Base-by-base conservation (phyloP, 1,140 invertebrate species). In the Drosophila mojavensis region DNA sequence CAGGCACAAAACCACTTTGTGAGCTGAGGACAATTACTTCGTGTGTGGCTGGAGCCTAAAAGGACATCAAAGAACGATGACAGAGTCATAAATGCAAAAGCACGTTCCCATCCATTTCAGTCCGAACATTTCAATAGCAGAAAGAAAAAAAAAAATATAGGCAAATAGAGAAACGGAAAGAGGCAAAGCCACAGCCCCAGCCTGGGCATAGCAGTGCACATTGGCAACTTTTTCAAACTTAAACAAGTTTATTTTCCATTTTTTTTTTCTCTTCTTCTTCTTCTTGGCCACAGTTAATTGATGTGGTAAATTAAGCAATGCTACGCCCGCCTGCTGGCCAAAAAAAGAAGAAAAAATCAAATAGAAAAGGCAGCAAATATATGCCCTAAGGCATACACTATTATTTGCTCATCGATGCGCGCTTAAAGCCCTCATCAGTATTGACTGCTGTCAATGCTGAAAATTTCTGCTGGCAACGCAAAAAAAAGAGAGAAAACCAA, bases 381-480 rank as follows among this genome's bases (percentile, higher is more conserved):
- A 58, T 26, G 15, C 51, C 15, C 24, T 13, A 15, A n/a, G 41
- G 43, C 6, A 60, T 60, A 60, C 6, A 59, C 43, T 30, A 47
- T 47, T 30, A 5, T 24, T 17, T 30, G 26, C 43, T 28, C 56
- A 47, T 45, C 56, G 56, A 30, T 47, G 56, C 56, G 24, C 26
- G 28, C 43, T 60, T 11, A 48, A 60, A 47, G 56, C 41, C 26
- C 51, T 15, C 15, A 17, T 48, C 26, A 30, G 28, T 33, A 60
- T 60, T 60, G 56, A 30, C 24, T 39, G 70, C 56, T 73, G 64
- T 68, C 70, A 68, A 33, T 43, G 26, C 70, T 59, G 33, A 30
- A 47, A 73, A 67, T 55, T 55, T 56, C 20, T 61, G 71, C 71
- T 74, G 71, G 43, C 50, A 62, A 41, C 24, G 71, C 71, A 56